Evolutionary conservation across 2,113 vertebrate genomes (phyloP).

Genomic region (Caloenas nicobarica): DNA sequence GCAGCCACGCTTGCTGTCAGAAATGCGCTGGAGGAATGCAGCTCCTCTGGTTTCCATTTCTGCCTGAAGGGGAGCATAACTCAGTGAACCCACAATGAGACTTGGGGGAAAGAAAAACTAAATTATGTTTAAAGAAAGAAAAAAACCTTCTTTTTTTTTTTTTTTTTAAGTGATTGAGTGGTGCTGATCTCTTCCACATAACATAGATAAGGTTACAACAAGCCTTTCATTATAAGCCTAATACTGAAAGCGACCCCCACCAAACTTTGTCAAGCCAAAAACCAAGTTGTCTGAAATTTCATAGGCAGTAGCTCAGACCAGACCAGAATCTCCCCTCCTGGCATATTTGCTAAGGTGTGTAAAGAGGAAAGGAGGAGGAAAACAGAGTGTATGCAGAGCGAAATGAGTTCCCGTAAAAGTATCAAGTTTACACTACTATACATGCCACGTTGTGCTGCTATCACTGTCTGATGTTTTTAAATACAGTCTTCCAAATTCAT

Average conservation of each 20-base stretch:
- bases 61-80: conserved; percentile 62
- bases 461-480: background rate
- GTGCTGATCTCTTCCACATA: conserved; percentile 41
- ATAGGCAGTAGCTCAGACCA: conserved; percentile 1
- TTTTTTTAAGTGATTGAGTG: background rate
- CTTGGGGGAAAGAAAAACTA: conserved; percentile 40
- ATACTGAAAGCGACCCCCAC: background rate
- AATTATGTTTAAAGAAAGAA: conserved; percentile 39
- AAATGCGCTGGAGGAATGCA: conserved; percentile 60
- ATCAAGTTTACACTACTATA: background rate
- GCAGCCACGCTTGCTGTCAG: conserved; percentile 36
- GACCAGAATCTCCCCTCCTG: background rate
- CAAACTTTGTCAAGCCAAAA: conserved; percentile 32
- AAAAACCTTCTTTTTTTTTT: conserved; percentile 3
- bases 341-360: conserved; percentile 16
- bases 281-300: conserved; percentile 49
- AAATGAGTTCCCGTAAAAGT: background rate
- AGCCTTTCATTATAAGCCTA: conserved; percentile 42
- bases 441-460: background rate
- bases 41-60: conserved; percentile 65
- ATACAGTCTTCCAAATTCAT: background rate
- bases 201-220: conserved; percentile 56
- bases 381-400: background rate
- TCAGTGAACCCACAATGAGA: conserved; percentile 51
- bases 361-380: background rate